Percentiles rank a stretch among this genome's conserved stretches.
Conservation (phyloP, 2,797 vertebrate genomes). For the Crotalus adamanteus region DNA sequence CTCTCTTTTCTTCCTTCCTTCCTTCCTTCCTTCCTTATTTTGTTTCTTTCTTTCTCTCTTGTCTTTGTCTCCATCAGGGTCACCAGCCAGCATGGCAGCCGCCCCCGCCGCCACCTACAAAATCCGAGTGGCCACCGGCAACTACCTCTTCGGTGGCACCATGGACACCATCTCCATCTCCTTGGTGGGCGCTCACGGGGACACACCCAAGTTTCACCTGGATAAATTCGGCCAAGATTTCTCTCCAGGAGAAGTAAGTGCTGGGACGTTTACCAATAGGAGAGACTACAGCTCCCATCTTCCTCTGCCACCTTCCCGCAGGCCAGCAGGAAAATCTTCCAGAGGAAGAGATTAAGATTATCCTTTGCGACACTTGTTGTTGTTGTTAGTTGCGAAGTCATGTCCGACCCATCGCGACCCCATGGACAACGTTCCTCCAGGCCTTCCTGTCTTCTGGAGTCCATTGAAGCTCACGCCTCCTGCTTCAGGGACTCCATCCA, state of each 20-base stretch:
- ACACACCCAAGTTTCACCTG: slow-evolving; percentile 58
- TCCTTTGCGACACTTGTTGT: not conserved
- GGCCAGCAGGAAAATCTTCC: not conserved
- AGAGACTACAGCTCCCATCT: not conserved
- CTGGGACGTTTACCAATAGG: fast-evolving
- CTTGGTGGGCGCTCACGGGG: slow-evolving; percentile 57
- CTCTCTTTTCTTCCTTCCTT: too few species aligned
- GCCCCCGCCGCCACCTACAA: slow-evolving; percentile 56
- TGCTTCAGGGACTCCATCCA: too few species aligned
- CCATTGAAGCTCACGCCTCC: too few species aligned
- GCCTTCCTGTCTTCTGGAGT: too few species aligned
- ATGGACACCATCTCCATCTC: slow-evolving; percentile 57
- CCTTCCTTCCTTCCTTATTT: too few species aligned
- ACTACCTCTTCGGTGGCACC: slow-evolving; percentile 50
- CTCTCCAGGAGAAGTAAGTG: slow-evolving; percentile 60
- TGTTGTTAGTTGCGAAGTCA: too few species aligned
- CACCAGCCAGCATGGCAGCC: not conserved
- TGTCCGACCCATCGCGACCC: too few species aligned
- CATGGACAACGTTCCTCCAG: too few species aligned
- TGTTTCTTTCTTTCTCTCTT: too few species aligned
- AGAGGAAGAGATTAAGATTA: not conserved
- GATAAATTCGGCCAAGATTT: slow-evolving; percentile 66
- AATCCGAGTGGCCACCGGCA: slow-evolving; percentile 64
- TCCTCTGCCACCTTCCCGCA: too few species aligned
- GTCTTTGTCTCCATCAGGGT: not conserved